Base-by-base conservation (phyloP, 2,113 vertebrate genomes). In the Oophaga pumilio region DNA sequence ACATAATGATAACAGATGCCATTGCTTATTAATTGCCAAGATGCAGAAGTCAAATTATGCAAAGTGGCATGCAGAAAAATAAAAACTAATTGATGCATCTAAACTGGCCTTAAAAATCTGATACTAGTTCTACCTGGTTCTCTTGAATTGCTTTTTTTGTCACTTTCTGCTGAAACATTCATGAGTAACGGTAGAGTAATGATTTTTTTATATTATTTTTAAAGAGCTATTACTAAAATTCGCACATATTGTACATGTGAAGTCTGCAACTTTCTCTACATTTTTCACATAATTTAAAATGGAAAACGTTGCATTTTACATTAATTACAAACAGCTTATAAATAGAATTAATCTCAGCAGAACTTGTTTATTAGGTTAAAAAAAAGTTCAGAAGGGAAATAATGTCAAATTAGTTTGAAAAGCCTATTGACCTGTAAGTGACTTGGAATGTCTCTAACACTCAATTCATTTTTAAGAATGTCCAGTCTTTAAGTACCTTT, bases 281-380 rank as follows among this genome's bases (percentile, higher is more conserved):
- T 71, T 71, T 71, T 71, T 2, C 17, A 9, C 28, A 43, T 33
- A 4, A 71, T 73, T 49, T 73, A 18, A 33, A 71, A 17, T 71
- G 15, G 10, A 24, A 66, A n/a, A 12, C 10, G 8, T 7, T 64
- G 60, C 20, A 64, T 64, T 24, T 66, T 66, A 12, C 10, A 66
- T 66, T 62, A 71, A 73, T 49, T 1, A 73, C 20, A 49, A 73
- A 49, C 33, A 76, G 74, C 8, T 76, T 43, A 53, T n/a, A 20
- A 76, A 22, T 53, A n/a, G 52, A n/a, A 76, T 52, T 76, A n/a
- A 52, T 76, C 10, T 6, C 18, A 53, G 2, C 8, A 28, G 13
- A 33, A n/a, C 11, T 33, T 20, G 74, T 76, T 76, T 76, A 76
- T 76, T 76, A 11, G 33, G 14, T 18, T 78, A 76, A n/a, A 78